Evolutionary conservation across 92 coral and sea anemone genomes (phyloP).

Genomic region (Epizoanthus illoricatus): DNA sequence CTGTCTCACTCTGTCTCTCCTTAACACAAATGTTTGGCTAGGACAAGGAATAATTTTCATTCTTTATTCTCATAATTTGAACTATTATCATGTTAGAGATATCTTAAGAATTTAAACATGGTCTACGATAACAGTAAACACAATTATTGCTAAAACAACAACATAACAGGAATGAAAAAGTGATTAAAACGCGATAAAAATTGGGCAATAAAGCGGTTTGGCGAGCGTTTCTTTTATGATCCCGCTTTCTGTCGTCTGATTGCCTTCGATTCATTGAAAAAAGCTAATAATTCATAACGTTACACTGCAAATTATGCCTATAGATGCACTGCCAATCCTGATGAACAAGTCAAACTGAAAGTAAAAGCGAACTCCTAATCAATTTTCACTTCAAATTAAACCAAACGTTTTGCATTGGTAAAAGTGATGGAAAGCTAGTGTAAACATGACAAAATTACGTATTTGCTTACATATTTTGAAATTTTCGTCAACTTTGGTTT

Average conservation of each 20-base stretch:
- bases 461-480: slow-evolving; percentile 22
- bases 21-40: slow-evolving; percentile 1
- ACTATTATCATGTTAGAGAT: slow-evolving; percentile 33
- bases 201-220: slow-evolving; percentile 1
- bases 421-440: background rate
- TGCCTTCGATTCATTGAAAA: background rate
- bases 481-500: slow-evolving; percentile 26
- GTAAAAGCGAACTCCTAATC: background rate
- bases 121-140: slow-evolving; percentile 32
- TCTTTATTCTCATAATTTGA: slow-evolving; percentile 13
- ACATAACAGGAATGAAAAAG: slow-evolving; percentile 19
- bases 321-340: background rate
- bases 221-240: background rate
- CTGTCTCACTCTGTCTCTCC: background rate
- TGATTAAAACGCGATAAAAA: slow-evolving; percentile 29
- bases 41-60: background rate
- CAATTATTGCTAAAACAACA: slow-evolving; percentile 34
- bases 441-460: slow-evolving; percentile 5
- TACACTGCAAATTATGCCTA: background rate
- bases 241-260: background rate
- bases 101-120: slow-evolving; percentile 19
- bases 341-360: background rate
- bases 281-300: background rate
- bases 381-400: slow-evolving; percentile 2
- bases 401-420: background rate